These are phyloP conservation scores for Oophaga sylvatica DNA, from an alignment of 2,797 vertebrate genomes.

Conservation along the genomic window DNA sequence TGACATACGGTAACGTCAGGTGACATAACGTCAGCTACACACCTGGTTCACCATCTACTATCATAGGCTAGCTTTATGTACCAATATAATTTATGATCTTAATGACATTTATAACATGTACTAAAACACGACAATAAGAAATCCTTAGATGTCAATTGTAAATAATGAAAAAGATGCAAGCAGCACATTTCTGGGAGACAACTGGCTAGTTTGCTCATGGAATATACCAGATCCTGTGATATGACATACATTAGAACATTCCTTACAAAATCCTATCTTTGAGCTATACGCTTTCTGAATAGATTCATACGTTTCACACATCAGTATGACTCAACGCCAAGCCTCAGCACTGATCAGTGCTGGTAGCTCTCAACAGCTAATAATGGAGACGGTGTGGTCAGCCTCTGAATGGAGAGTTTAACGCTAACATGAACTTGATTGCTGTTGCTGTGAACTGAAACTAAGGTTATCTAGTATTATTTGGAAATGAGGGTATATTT, in stretches of 20 bases:
- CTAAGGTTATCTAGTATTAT: slow-evolving; percentile 14
- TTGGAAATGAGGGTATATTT: slow-evolving; percentile 29
- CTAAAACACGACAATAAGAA: too few species aligned
- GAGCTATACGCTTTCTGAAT: not conserved
- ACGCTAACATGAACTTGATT: not conserved
- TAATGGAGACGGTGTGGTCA: not conserved
- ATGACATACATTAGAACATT: not conserved
- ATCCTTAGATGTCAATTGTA: too few species aligned
- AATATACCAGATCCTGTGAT: not conserved
- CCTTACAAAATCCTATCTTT: not conserved
- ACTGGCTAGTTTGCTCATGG: not conserved
- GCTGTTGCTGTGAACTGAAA: slow-evolving; percentile 47
- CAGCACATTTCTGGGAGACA: not conserved
- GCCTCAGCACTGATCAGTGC: not conserved
- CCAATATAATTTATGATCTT: too few species aligned
- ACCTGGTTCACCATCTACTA: too few species aligned
- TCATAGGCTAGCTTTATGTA: too few species aligned
- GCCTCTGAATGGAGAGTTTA: not conserved
- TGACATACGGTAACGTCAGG: too few species aligned
- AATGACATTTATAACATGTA: too few species aligned
- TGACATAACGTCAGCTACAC: too few species aligned
- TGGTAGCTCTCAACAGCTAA: not conserved
- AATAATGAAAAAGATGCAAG: not conserved
- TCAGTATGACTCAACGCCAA: not conserved
- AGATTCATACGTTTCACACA: not conserved